Evolutionary conservation across 2,888 invertebrate species (phyloP), one percentile per base, ranked within the genome.

Genomic region (Melangyna quadrimaculata): DNA sequence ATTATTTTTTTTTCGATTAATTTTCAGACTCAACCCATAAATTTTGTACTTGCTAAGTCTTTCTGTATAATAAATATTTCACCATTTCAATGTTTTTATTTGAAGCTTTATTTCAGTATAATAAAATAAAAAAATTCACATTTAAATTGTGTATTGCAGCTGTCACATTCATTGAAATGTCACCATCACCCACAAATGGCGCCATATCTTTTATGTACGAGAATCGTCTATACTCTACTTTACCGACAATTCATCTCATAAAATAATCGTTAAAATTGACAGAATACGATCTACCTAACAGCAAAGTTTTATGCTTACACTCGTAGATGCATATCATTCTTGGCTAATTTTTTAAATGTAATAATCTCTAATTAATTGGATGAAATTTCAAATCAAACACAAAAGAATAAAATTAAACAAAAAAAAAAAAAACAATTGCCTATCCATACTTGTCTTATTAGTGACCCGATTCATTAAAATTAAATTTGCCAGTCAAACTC

Each of bases 391-490:
- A 53, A 51, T 63, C 51, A 40, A 14, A 48, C 27, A 43, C n/a
- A n/a, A n/a, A 37, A 27, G 55, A 37, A 35, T 29, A 19, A 29
- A 29, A 55, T 55, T 19, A 29, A 17, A 32, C 17, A 17, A 17
- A 22, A 24, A n/a, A 35, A 24, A 17, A 8, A 71, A 37, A 37
- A 24, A 51, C 78, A 81, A 78, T 73, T 55, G 19, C 19, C 43
- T 55, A 19, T n/a, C n/a, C 19, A 3, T 57, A 78, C 74, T 83
- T 65, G 35, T 74, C 78, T 83, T 78, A 63, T 78, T 83, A 74
- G 73, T 74, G 83, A 74, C 63, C 65, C 53, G 45, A 83, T 70
- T 70, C 83, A 74, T 83, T 79, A 79, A 83, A 83, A 74, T 83
- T 79, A 29, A 83, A 79, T 83, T 83, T 74, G 48, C 69, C 63